Percentiles rank a stretch among this genome's conserved stretches.
phyloP scores from a whole-genome alignment of 2,888 invertebrate species.

The Eupithecia abbreviata region DNA sequence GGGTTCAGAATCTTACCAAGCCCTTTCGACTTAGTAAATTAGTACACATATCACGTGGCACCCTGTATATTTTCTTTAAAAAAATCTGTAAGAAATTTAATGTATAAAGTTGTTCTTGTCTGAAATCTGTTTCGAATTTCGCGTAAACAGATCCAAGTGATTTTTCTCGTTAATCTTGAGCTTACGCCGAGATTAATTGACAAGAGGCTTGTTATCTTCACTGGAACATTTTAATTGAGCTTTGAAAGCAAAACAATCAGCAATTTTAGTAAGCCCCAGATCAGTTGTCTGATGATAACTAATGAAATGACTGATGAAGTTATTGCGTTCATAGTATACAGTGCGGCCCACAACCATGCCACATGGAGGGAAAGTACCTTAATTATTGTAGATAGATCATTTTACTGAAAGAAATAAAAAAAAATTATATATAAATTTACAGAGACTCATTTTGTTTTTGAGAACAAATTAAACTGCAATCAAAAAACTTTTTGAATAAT shows the following conservation, averaged over 20 bases:
- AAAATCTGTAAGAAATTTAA: neutral
- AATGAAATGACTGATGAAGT: neutral
- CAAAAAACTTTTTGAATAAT: no score
- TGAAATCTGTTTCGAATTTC: conserved; percentile 6
- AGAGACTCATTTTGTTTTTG: no score
- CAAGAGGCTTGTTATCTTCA: conserved; percentile 20
- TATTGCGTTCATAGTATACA: neutral
- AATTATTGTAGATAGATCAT: no score
- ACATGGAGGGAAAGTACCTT: no score
- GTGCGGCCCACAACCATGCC: no score
- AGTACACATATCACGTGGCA: no score
- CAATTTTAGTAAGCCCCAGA: neutral
- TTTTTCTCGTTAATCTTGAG: conserved; percentile 26
- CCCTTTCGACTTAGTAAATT: no score
- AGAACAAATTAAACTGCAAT: no score
- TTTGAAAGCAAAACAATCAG: conserved; percentile 12
- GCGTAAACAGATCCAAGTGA: conserved; percentile 26
- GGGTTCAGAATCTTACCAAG: no score
- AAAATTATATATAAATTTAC: no score
- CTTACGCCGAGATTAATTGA: conserved; percentile 26
- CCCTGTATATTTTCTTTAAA: neutral
- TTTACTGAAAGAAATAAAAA: no score
- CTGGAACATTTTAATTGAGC: conserved; percentile 13
- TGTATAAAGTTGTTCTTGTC: conserved; percentile 11
- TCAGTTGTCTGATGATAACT: neutral